Evolutionary conservation across 64 coral and sea anemone genomes (phyloP).

Genomic region (Stylophora pistillata): DNA sequence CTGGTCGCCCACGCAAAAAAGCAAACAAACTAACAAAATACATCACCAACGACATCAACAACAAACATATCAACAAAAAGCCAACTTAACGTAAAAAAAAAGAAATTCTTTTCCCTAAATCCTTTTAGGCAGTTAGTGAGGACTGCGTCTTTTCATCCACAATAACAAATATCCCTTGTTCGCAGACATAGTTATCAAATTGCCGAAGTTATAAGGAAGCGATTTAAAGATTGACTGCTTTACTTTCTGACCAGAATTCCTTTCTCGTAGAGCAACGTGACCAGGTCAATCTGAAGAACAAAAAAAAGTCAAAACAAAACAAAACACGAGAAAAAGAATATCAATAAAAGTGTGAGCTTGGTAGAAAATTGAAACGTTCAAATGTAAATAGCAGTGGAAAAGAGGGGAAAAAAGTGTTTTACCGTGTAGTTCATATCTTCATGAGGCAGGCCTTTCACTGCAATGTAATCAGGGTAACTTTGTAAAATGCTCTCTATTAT

Average conservation of each 20-base stretch:
- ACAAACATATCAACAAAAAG: no score
- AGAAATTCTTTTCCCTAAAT: no score
- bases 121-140: no score
- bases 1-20: no score
- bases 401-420: not conserved
- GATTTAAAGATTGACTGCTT: not conserved
- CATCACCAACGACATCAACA: no score
- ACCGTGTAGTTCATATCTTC: constrained; percentile 82
- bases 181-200: not conserved
- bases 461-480: constrained; percentile 72
- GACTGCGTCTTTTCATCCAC: no score
- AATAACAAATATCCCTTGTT: not conserved
- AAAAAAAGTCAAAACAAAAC: not conserved
- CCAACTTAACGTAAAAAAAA: no score
- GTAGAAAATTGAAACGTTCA: not conserved
- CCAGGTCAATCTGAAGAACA: constrained; percentile 77
- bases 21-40: no score
- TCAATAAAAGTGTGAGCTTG: no score
- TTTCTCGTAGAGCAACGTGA: constrained; percentile 92
- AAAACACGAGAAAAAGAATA: not conserved
- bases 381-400: not conserved
- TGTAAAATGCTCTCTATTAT: constrained; percentile 79
- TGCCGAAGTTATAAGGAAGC: not conserved
- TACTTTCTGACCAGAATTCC: constrained; percentile 74
- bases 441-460: constrained; percentile 88